Evolutionary conservation across 2,888 invertebrate genomes (phyloP).

Genomic region (Philereme transversata): DNA sequence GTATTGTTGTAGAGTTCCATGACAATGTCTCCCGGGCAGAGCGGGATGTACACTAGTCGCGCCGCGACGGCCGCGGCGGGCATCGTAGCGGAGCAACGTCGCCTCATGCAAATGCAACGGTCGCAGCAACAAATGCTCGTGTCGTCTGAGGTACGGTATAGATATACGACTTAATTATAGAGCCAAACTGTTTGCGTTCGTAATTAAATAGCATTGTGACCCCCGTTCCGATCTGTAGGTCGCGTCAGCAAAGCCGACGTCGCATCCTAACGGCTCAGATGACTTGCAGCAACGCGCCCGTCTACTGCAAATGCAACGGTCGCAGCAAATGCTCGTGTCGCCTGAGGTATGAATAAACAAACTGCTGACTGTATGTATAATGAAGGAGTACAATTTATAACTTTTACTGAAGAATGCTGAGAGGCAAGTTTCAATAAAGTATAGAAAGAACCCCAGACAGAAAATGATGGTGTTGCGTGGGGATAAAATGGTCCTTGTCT

Average conservation of each 20-base stretch:
- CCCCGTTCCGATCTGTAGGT: constrained; percentile 3
- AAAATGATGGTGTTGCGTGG: too few species aligned
- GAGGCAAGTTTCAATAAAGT: too few species aligned
- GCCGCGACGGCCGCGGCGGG: constrained; percentile 77
- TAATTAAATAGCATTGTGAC: too few species aligned
- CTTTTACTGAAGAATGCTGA: too few species aligned
- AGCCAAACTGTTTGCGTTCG: too few species aligned
- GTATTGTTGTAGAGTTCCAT: constrained; percentile 44
- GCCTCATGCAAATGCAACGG: constrained; percentile 90
- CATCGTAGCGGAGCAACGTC: constrained; percentile 70
- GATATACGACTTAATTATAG: too few species aligned
- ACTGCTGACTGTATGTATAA: too few species aligned
- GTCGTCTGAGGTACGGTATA: constrained; percentile 81
- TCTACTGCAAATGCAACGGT: constrained; percentile 90
- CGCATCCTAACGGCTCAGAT: constrained; percentile 37
- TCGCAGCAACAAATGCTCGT: constrained; percentile 90
- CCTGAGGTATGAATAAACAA: constrained; percentile 58
- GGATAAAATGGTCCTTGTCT: too few species aligned
- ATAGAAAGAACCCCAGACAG: too few species aligned
- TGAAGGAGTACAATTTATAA: too few species aligned
- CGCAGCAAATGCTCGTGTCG: constrained; percentile 91
- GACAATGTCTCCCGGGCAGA: constrained; percentile 42
- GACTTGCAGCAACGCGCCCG: constrained; percentile 79
- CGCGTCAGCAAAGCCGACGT: constrained; percentile 37
- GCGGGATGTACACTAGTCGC: constrained; percentile 37